Base-by-base conservation (phyloP, 2,113 vertebrate genomes). In the Colinus virginianus region DNA sequence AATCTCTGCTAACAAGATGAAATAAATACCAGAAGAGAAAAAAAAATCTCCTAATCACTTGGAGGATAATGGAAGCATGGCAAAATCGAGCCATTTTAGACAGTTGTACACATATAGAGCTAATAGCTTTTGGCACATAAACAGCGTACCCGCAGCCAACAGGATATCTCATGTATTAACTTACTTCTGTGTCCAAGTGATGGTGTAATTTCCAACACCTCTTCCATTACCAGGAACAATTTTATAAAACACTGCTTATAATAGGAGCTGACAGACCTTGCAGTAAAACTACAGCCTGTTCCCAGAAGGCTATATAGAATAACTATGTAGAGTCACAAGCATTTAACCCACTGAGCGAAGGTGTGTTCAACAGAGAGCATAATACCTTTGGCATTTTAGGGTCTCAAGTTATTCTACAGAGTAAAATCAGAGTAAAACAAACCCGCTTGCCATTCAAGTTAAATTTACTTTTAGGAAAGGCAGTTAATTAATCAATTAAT, bases 11-110 rank as follows among this genome's bases (percentile, higher is more conserved):
- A 70, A 74, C 14, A 69, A 74, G 90, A 30, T 51, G 38, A 95
- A 93, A 95, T 86, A 96, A 93, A 94, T 66, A 82, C 8, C 66
- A 74, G 23, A 63, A 80, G 8, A 79, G 55, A 25, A 30, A 55
- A 67, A 83, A 93, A 62, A 62, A 15, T 36, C 34, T 78, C 53
- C n/a, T 36, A 61, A 49, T 71, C 0, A 0, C 15, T 48, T 78
- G 20, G 45, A 81, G 7, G 83, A 43, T 56, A 94, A 88, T 1
- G 0, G 30, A 92, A 91, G 11, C 11, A 81, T 28, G 12, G 48
- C 40, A 91, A 95, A 92, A 75, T 55, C 53, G 88, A 80, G 30
- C 18, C 32, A 36, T 75, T 85, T 90, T n/a, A 16, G 8, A 36
- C 30, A 77, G 69, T 46, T 53, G 34, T 77, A 58, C 19, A 92